phyloP scores from a whole-genome alignment of 2,113 vertebrate genomes.

The Halichoeres trimaculatus region DNA sequence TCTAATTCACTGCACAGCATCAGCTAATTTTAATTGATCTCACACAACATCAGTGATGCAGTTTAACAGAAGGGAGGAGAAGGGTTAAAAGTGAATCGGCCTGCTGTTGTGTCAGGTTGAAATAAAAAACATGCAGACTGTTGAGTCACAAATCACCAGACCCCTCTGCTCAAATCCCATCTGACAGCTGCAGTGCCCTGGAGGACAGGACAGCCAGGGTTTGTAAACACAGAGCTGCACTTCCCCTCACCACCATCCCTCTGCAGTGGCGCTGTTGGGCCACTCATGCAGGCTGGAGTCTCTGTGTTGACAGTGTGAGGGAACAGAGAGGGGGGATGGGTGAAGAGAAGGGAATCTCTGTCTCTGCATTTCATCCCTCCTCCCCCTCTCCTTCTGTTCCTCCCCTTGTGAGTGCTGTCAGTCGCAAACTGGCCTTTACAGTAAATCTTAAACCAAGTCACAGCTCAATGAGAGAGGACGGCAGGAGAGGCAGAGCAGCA shows the following conservation, averaged over 20 bases:
- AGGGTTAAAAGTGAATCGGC: not conserved
- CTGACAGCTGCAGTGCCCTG: slow-evolving; percentile 45
- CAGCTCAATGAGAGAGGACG: not conserved
- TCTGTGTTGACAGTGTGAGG: slow-evolving; percentile 63
- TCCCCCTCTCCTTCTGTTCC: not conserved
- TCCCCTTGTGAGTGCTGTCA: slow-evolving; percentile 37
- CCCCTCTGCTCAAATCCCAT: slow-evolving; percentile 35
- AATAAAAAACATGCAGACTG: slow-evolving; percentile 31
- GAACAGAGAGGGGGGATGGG: slow-evolving; percentile 42
- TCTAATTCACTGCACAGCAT: too few relatives aligned
- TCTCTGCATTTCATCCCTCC: slow-evolving; percentile 44
- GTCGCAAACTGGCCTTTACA: slow-evolving; percentile 48
- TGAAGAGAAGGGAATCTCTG: slow-evolving; percentile 60
- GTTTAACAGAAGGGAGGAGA: not conserved
- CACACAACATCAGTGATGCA: slow-evolving; percentile 15
- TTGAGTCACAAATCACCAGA: slow-evolving; percentile 39
- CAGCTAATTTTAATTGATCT: not conserved
- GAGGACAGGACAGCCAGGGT: slow-evolving; percentile 7
- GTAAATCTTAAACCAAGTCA: slow-evolving; percentile 50
- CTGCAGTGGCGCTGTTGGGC: slow-evolving; percentile 72
- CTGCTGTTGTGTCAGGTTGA: slow-evolving; percentile 24
- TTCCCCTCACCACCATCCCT: slow-evolving; percentile 47
- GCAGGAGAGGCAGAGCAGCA: not conserved
- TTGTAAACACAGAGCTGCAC: slow-evolving; percentile 63
- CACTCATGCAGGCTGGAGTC: slow-evolving; percentile 13